Conservation (phyloP, 1,140 invertebrate genomes). For the Saccostrea echinata region DNA sequence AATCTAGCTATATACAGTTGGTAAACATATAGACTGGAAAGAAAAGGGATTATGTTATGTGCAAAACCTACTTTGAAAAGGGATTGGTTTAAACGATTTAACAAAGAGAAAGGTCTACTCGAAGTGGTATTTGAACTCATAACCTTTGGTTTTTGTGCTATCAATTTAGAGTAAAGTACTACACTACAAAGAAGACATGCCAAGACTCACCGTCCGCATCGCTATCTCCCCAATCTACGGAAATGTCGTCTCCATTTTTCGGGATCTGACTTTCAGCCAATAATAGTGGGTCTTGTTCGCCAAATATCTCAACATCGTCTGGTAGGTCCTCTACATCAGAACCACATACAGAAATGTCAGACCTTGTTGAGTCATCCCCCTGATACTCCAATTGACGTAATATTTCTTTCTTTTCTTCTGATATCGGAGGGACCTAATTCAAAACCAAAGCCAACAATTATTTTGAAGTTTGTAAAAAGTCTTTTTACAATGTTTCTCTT, state of each 20-base stretch:
- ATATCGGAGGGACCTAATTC: neutral
- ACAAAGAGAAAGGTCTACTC: too few species aligned
- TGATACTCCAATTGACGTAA: neutral
- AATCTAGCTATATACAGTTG: too few species aligned
- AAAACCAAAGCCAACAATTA: neutral
- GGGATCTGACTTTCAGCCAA: constrained; percentile 7
- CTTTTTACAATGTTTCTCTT: neutral
- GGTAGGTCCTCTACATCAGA: neutral
- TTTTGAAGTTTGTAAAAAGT: neutral
- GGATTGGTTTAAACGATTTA: too few species aligned
- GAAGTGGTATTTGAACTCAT: too few species aligned
- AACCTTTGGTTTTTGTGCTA: too few species aligned
- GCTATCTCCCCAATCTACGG: neutral
- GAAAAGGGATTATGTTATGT: too few species aligned
- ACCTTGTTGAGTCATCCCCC: neutral
- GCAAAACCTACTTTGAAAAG: too few species aligned
- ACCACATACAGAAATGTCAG: neutral
- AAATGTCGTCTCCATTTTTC: neutral
- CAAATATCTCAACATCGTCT: neutral
- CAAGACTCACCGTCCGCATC: neutral
- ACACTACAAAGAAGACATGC: too few species aligned
- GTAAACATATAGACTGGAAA: too few species aligned
- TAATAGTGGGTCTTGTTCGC: neutral
- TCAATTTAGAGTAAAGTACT: too few species aligned
- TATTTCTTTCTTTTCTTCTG: neutral